phyloP scores from a whole-genome alignment of 1,140 invertebrate genomes.

The Diachasma alloeum region DNA sequence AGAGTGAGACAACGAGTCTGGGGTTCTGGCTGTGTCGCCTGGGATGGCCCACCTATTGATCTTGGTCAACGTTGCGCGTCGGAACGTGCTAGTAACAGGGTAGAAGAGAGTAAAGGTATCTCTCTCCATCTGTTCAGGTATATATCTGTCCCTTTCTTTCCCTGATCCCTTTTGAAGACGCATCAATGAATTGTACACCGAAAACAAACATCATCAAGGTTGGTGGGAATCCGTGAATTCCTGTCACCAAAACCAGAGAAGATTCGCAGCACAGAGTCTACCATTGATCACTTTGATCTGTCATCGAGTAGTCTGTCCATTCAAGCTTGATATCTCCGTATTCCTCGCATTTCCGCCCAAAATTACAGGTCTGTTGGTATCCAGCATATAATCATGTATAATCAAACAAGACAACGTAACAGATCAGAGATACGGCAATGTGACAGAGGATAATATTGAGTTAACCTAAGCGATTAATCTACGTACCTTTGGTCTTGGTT shows the following conservation, averaged over 20 bases:
- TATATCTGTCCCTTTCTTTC: slow-evolving; percentile 11
- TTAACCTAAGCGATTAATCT: neutral
- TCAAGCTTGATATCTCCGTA: neutral
- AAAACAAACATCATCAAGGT: neutral
- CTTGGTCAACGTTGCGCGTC: slow-evolving; percentile 51
- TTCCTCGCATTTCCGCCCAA: neutral
- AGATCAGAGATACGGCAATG: neutral
- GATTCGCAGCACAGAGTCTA: neutral
- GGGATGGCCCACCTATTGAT: slow-evolving; percentile 57
- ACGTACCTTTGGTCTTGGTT: neutral
- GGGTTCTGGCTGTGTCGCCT: slow-evolving; percentile 47
- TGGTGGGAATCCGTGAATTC: neutral
- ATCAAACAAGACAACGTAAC: neutral
- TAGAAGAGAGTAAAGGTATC: neutral
- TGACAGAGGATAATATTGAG: neutral
- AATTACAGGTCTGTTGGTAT: neutral
- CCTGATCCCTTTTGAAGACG: neutral
- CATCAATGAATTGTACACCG: neutral
- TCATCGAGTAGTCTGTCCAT: neutral
- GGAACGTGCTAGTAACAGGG: slow-evolving; percentile 36
- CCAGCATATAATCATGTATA: neutral
- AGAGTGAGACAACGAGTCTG: slow-evolving; percentile 35
- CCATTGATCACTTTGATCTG: slow-evolving; percentile 1
- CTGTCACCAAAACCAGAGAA: neutral
- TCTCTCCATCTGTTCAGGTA: slow-evolving; percentile 27